Base-by-base conservation (phyloP, 2,888 invertebrate genomes). In the Agrochola lychnidis region DNA sequence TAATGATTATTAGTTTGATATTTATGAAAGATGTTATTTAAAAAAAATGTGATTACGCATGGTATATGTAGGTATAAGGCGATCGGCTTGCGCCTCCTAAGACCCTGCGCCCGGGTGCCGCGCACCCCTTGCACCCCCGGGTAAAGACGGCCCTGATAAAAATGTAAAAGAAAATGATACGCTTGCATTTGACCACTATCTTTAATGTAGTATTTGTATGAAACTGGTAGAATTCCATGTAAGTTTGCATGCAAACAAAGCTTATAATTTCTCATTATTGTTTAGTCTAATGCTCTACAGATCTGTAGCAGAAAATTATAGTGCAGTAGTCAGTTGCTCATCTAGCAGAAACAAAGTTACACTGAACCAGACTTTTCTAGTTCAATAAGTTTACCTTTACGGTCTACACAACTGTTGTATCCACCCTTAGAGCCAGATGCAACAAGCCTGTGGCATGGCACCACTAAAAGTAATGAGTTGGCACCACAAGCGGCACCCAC, bases 301-400 rank as follows among this genome's bases (percentile, higher is more conserved):
- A 30, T 22, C 22, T n/a, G 7, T 62, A n/a, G 12, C 2, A 48
- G 7, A 14, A 30, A 22, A 66, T 48, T 30, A 4, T 22, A 22
- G 7, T 16, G n/a, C 2, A 22, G 30, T 68, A 63, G 12, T 36
- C 40, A 57, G 22, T 36, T 25, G 51, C 30, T 36, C 36, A 56
- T 56, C 16, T 4, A 42, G 30, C 25, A 51, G 14, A 57, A 67
- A 45, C 4, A 0, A 71, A 48, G 12, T 70, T 69, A 73, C 0
- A 25, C 12, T 16, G 48, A 73, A 89, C 89, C 83, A 74, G 94
- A 94, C 42, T 93, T 92, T 88, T 97, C 97, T 90, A 94, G 94
- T 61, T 96, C 90, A 76, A 97, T 90, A 68, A 97, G 89, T 97
- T 97, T 97, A 75, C 95, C 94, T 83, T 97, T 97, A 84, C 97